Base-by-base conservation (phyloP, 2,797 vertebrate genomes). In the Microctenopoma lineatum region DNA sequence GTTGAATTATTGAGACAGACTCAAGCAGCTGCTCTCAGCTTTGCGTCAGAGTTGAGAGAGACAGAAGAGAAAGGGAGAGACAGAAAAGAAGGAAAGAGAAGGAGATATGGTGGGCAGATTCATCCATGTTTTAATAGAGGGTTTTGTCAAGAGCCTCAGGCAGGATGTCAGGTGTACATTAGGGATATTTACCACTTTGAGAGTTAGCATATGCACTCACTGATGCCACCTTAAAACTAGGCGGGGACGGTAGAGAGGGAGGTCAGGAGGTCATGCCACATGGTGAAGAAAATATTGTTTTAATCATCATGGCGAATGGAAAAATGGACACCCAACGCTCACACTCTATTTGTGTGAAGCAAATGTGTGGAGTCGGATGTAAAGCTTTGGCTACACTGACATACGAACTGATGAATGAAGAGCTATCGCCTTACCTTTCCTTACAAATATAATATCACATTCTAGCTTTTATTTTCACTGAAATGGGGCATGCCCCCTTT, bases 41-140 rank as follows among this genome's bases (percentile, higher is more conserved):
- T 85, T 86, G 84, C 85, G 46, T 88, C 77, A 79, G 86, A 82
- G 84, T 76, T 65, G 73, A 84, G 81, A 79, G 74, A 70, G 82
- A 86, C 57, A 27, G 76, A 66, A 8, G 50, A 67, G 70, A 73
- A 59, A 72, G 70, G 59, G 55, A 66, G 74, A 60, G 73, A 73
- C 63, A 53, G 56, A 57, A 39, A 42, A 58, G 42, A 75, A 80
- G 46, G 65, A 73, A 57, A 39, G 46, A 58, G 42, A 75, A 80
- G 46, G 65, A 73, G 75, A 77, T 78, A 53, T 59, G 80, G 86
- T 84, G 89, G 87, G 85, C 66, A 72, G 84, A 72, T 84, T 93
- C 90, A 92, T 93, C 91, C 87, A 92, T 93, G 90, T 94, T 93
- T 93, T 92, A 94, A 92, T 81, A 89, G 45, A 73, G 88, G 77